Percentiles rank a stretch among this genome's conserved stretches.
These are phyloP conservation scores for Sebastes miniatus DNA, from an alignment of 2,797 vertebrate genomes.

Conservation along the genomic window DNA sequence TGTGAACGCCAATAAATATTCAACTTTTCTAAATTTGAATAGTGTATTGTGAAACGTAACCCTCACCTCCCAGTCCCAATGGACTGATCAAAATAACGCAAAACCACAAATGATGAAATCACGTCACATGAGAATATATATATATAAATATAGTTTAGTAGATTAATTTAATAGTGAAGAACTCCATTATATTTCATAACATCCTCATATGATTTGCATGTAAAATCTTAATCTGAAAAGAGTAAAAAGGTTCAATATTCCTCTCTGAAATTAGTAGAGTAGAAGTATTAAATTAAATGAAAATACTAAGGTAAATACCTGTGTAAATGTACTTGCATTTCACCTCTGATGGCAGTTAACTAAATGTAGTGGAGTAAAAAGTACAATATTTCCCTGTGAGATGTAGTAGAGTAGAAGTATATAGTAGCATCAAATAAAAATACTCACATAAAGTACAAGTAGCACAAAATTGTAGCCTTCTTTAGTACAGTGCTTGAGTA, in stretches of 20 bases:
- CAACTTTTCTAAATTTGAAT: conserved; percentile 19
- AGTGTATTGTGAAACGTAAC: background rate
- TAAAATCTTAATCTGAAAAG: background rate
- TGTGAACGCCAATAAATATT: conserved; percentile 57
- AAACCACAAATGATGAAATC: too few relatives aligned
- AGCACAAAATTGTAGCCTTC: background rate
- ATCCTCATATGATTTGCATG: background rate
- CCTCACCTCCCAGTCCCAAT: background rate
- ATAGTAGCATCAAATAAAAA: too few relatives aligned
- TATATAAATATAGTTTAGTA: background rate
- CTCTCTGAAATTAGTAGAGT: background rate
- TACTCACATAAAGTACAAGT: background rate
- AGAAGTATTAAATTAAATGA: background rate
- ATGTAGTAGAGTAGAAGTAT: too few relatives aligned
- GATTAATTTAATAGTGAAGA: background rate
- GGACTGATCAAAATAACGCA: background rate
- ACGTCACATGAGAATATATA: background rate
- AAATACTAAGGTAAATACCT: background rate
- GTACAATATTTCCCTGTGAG: too few relatives aligned
- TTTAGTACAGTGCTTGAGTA: too few relatives aligned
- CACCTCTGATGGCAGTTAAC: too few relatives aligned
- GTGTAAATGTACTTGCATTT: too few relatives aligned
- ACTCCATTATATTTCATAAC: background rate
- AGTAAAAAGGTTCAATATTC: background rate
- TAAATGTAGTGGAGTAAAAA: too few relatives aligned